phyloP scores from a whole-genome alignment of 2,113 vertebrate genomes.

The Amblyopsis rosae region DNA sequence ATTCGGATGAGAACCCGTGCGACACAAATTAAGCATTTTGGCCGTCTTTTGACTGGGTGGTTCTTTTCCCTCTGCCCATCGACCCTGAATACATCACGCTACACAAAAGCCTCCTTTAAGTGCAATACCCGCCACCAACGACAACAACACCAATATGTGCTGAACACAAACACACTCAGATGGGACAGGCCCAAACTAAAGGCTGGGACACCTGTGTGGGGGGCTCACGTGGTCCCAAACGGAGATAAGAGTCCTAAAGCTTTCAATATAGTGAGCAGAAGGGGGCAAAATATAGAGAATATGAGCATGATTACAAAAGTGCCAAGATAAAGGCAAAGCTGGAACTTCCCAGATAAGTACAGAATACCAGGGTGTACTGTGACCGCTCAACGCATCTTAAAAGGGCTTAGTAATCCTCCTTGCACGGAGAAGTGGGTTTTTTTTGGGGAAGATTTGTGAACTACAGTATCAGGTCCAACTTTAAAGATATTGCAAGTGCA shows the following conservation, averaged over 20 bases:
- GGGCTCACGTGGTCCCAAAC: slow-evolving; percentile 45
- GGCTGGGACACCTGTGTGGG: slow-evolving; percentile 31
- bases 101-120: slow-evolving; percentile 69
- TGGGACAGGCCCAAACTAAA: slow-evolving; percentile 44
- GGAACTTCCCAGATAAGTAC: slow-evolving; percentile 10
- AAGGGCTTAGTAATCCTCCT: slow-evolving; percentile 22
- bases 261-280: slow-evolving; percentile 47
- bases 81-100: slow-evolving; percentile 67
- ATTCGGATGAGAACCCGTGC: slow-evolving; percentile 54
- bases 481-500: slow-evolving; percentile 35
- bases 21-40: slow-evolving; percentile 56
- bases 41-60: slow-evolving; percentile 50
- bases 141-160: slow-evolving; percentile 68
- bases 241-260: slow-evolving; percentile 35
- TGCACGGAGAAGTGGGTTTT: neutral
- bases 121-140: slow-evolving; percentile 66
- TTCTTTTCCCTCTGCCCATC: slow-evolving; percentile 45
- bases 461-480: slow-evolving; percentile 10
- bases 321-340: slow-evolving; percentile 18
- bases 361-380: neutral
- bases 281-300: slow-evolving; percentile 21
- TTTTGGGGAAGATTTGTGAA: slow-evolving; percentile 26
- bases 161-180: slow-evolving; percentile 70
- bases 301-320: slow-evolving; percentile 33
- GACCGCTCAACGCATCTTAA: neutral